Conservation (phyloP, 2,113 vertebrate genomes). For the Labrus mixtus region DNA sequence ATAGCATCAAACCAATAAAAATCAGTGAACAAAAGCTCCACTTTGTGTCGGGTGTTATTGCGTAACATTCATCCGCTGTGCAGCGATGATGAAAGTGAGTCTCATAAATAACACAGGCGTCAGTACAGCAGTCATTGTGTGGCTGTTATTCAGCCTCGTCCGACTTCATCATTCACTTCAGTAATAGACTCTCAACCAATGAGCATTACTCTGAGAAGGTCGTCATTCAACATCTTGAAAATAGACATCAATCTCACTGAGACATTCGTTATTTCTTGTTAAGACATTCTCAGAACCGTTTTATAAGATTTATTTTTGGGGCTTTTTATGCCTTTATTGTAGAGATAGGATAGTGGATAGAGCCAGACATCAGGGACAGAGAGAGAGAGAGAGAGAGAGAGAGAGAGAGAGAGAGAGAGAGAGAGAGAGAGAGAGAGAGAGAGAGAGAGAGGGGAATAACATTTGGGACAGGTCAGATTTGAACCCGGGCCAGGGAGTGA, state of each 20-base stretch:
- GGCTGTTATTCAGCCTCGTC: slow-evolving; percentile 16
- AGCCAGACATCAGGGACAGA: too few relatives aligned
- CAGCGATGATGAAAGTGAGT: background rate
- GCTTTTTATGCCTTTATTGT: too few relatives aligned
- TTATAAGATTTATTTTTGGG: too few relatives aligned
- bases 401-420: too few relatives aligned
- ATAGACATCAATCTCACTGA: background rate
- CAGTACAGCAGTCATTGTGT: background rate
- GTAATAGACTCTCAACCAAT: background rate
- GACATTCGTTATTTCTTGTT: background rate
- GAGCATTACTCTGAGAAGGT: background rate
- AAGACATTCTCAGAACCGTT: too few relatives aligned
- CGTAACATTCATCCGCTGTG: slow-evolving; percentile 5
- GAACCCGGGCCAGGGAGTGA: too few relatives aligned
- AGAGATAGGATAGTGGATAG: too few relatives aligned
- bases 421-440: too few relatives aligned
- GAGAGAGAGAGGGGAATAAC: too few relatives aligned
- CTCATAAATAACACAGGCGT: slow-evolving; percentile 4
- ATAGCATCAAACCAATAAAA: slow-evolving; percentile 82
- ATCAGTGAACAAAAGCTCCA: slow-evolving; percentile 55
- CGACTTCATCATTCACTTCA: slow-evolving; percentile 4
- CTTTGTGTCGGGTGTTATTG: slow-evolving; percentile 43
- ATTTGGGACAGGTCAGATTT: too few relatives aligned
- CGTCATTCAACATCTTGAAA: slow-evolving; percentile 1
- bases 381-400: too few relatives aligned